Evolutionary conservation across 2,888 invertebrate genomes (phyloP).

Genomic region (Temnothorax unifasciatus): DNA sequence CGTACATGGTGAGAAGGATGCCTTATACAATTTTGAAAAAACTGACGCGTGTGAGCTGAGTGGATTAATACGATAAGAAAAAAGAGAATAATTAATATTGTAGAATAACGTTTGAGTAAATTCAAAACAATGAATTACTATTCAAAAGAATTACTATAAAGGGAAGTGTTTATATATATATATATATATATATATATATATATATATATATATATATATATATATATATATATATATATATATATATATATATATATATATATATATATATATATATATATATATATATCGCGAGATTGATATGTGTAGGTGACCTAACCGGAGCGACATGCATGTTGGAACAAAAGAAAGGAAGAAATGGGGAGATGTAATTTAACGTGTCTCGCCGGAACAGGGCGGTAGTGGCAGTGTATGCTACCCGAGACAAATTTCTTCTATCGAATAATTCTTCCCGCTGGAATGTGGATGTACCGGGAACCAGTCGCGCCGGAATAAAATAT

Average conservation of each 20-base stretch:
- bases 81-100: neutral
- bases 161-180: neutral
- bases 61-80: slow-evolving; percentile 39
- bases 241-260: neutral
- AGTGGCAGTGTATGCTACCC: slow-evolving; percentile 35
- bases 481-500: slow-evolving; percentile 55
- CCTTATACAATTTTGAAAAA: slow-evolving; percentile 48
- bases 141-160: slow-evolving; percentile 4
- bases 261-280: too few species aligned
- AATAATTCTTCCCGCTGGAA: slow-evolving; percentile 47
- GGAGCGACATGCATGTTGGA: slow-evolving; percentile 2
- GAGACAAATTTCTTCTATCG: slow-evolving; percentile 49
- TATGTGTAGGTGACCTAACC: slow-evolving; percentile 13
- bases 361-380: slow-evolving; percentile 42
- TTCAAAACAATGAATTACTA: neutral
- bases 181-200: too few species aligned
- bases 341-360: slow-evolving; percentile 26
- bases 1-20: neutral
- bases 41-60: slow-evolving; percentile 7
- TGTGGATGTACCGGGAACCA: slow-evolving; percentile 31
- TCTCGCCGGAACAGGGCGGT: slow-evolving; percentile 15
- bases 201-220: neutral
- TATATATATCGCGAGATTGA: neutral
- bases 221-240: neutral
- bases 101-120: neutral